Evolutionary conservation across 2,888 invertebrate genomes (phyloP).

Genomic region (Dryadula phaetusa): DNA sequence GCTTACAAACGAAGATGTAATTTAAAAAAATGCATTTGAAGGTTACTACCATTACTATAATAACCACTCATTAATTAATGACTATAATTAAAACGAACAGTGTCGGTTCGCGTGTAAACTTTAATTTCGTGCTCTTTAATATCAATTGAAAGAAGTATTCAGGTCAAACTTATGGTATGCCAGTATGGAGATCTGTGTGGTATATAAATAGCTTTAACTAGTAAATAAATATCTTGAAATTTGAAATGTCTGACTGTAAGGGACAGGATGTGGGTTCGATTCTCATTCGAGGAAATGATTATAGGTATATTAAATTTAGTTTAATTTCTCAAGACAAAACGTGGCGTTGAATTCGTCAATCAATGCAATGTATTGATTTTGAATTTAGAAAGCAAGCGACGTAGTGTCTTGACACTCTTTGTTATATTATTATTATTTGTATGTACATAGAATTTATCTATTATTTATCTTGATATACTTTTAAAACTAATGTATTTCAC

Average conservation of each 20-base stretch:
- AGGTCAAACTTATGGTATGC: conserved; percentile 53
- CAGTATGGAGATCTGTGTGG: conserved; percentile 23
- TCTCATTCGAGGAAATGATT: too few species aligned
- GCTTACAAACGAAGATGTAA: not conserved
- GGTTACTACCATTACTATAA: conserved; percentile 31
- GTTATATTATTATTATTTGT: too few species aligned
- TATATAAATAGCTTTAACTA: not conserved
- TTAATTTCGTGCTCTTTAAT: conserved; percentile 62
- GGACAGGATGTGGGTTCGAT: too few species aligned
- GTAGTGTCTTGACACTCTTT: too few species aligned
- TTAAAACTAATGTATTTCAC: too few species aligned
- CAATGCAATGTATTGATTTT: too few species aligned
- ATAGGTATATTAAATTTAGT: too few species aligned
- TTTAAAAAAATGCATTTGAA: conserved; percentile 24
- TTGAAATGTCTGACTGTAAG: not conserved
- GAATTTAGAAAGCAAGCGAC: too few species aligned
- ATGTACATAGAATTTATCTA: too few species aligned
- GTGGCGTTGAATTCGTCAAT: too few species aligned
- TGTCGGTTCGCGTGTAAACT: conserved; percentile 53
- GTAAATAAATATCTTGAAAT: not conserved
- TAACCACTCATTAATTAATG: conserved; percentile 53
- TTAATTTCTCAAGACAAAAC: too few species aligned
- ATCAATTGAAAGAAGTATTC: conserved; percentile 70
- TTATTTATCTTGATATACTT: too few species aligned
- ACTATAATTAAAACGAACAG: conserved; percentile 52